Conservation (phyloP, 53 echinoderm and acorn worm genomes). For the Temnopleurus reevesii region DNA sequence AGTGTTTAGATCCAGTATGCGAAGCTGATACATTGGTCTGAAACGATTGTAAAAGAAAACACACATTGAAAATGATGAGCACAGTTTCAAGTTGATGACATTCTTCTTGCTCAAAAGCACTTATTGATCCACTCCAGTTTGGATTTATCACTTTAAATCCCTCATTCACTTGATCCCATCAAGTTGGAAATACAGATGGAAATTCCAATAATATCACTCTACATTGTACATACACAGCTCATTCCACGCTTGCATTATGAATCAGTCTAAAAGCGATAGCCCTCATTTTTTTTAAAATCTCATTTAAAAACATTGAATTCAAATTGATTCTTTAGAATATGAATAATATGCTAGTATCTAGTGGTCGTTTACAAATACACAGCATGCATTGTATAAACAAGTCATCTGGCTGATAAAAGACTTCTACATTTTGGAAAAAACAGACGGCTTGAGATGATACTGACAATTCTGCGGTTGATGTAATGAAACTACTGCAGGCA, state of each 20-base stretch:
- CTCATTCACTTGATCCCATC: background rate
- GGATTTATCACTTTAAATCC: background rate
- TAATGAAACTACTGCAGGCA: too few species aligned
- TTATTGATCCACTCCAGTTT: background rate
- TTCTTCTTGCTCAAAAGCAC: background rate
- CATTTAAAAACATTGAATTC: background rate
- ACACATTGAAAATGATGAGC: background rate
- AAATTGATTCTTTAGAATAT: background rate
- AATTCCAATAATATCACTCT: background rate
- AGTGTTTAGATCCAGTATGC: too few species aligned
- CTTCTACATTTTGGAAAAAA: too few species aligned
- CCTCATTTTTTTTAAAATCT: background rate
- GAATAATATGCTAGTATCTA: too few species aligned
- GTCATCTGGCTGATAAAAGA: too few species aligned
- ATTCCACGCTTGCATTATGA: background rate
- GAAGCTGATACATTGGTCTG: too few species aligned
- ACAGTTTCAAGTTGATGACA: background rate
- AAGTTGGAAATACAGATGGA: background rate
- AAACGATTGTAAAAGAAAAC: too few species aligned
- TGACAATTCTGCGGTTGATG: too few species aligned
- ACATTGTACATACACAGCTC: background rate
- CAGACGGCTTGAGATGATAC: too few species aligned
- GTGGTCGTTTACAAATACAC: too few species aligned
- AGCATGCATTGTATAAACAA: too few species aligned
- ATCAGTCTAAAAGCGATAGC: background rate